These are phyloP conservation scores for Ochropacha duplaris DNA, from an alignment of 2,888 invertebrate genomes.

Conservation along the genomic window DNA sequence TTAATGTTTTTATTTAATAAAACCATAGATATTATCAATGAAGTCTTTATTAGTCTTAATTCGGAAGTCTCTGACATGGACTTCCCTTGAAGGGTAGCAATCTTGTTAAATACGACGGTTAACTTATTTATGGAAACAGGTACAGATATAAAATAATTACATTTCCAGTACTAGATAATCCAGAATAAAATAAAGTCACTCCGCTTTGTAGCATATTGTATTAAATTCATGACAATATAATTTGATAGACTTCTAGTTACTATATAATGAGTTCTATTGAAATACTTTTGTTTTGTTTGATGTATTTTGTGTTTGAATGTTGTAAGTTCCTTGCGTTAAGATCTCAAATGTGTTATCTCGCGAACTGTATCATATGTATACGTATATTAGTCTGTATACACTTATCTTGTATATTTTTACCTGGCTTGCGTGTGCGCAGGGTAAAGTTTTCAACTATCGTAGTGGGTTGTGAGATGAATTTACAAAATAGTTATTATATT, in stretches of 20 bases:
- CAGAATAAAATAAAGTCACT: constrained; percentile 7
- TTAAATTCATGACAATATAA: constrained; percentile 69
- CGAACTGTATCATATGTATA: constrained; percentile 40
- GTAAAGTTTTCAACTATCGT: constrained; percentile 18
- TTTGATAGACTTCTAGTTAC: constrained; percentile 43
- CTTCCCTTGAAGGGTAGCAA: no score
- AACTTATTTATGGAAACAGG: no score
- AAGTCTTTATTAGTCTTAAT: no score
- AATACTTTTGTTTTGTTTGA: constrained; percentile 36
- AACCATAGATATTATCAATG: no score
- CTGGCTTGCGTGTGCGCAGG: not conserved
- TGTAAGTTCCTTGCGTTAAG: constrained; percentile 67
- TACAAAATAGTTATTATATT: constrained; percentile 27
- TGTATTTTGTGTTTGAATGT: constrained; percentile 43
- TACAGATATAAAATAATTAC: no score
- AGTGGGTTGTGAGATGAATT: constrained; percentile 60
- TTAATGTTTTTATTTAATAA: no score
- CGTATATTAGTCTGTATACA: constrained; percentile 4
- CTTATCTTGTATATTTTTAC: not conserved
- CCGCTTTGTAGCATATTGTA: constrained; percentile 45
- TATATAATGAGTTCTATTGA: constrained; percentile 21
- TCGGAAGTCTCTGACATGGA: no score
- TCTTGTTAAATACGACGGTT: no score
- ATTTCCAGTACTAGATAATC: no score
- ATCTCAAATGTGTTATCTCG: constrained; percentile 70